Conservation (phyloP, 2,888 invertebrate genomes). For the Nezara viridula region DNA sequence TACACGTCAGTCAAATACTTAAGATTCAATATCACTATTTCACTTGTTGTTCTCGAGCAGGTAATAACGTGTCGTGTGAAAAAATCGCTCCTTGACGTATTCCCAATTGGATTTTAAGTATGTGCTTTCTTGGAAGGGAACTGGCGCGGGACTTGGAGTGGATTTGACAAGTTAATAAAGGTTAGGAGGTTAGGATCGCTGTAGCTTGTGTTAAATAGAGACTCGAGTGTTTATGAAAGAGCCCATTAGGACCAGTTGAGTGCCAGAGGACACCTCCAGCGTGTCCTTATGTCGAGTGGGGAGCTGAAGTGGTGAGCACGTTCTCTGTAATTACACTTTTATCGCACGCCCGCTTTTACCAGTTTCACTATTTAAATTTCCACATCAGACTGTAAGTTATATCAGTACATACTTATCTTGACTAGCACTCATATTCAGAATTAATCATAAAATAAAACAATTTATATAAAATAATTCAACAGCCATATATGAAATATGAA, state of each 20-base stretch:
- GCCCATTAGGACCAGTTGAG: conserved; percentile 16
- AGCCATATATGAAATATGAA: too few relatives aligned
- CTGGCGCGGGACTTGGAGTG: not conserved
- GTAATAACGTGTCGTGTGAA: conserved; percentile 6
- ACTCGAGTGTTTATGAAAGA: conserved; percentile 40
- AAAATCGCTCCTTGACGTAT: not conserved
- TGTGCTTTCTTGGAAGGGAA: not conserved
- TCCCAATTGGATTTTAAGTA: conserved; percentile 11
- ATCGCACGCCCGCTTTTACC: not conserved
- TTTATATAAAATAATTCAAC: too few relatives aligned
- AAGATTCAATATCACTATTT: not conserved
- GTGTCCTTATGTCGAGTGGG: conserved; percentile 22
- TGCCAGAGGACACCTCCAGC: not conserved
- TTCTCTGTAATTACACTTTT: conserved; percentile 32
- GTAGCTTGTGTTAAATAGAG: conserved; percentile 30
- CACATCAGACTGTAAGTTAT: not conserved
- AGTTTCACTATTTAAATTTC: not conserved
- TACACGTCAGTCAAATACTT: not conserved
- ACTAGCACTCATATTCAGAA: too few relatives aligned
- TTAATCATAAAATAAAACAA: too few relatives aligned
- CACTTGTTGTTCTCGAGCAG: not conserved
- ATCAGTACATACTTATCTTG: too few relatives aligned
- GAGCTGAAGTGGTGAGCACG: not conserved
- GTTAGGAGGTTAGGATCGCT: conserved; percentile 19
- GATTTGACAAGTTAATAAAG: conserved; percentile 45